Base-by-base conservation (phyloP, 2,888 invertebrate species). In the Lycia hirtaria region DNA sequence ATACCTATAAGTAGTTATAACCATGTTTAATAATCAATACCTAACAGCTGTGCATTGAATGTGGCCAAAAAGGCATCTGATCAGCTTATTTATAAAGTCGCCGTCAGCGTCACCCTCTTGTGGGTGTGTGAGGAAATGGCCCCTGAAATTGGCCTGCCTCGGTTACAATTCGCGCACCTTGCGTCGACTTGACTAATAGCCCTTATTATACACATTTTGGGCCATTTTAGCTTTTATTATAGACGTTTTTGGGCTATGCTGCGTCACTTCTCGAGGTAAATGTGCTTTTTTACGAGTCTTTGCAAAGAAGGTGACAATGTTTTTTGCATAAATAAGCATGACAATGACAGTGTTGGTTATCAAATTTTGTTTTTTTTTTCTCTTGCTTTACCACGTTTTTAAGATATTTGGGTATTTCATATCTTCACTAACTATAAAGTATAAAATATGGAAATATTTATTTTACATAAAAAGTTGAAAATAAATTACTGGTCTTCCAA, bases 131-230 rank as follows among this genome's bases (percentile, higher is more conserved):
- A 77, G 83, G 81, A 88, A 91, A 91, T 89, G 90, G 78, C 78
- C 88, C 91, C 84, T 90, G 90, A 91, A 91, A 91, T 91, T 89
- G 85, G 78, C 77, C 76, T 78, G 78, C 72, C 78, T 82, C 75
- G 75, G 78, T 85, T 79, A 79, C 80, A 77, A 80, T 81, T 81
- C 64, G 84, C 85, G 71, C 88, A 88, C 88, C 88, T 88, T 88
- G 88, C 83, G 73, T 71, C 73, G 74, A 81, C 81, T 82, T 84
- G 83, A 88, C 83, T 86, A 86, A 88, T 85, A 78, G 78, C 72
- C 71, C 79, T 84, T 85, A 87, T 87, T 88, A 87, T 74, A 67
- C 64, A 67, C 76, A 35, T 47, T 47, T 47, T 24, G 47, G 47
- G 15, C 26, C 24, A 26, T 47, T 47, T 17, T 35, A 15, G 26